These are phyloP conservation scores for Cryptoblepharus egeriae DNA, from an alignment of 2,797 vertebrate genomes.

Conservation along the genomic window DNA sequence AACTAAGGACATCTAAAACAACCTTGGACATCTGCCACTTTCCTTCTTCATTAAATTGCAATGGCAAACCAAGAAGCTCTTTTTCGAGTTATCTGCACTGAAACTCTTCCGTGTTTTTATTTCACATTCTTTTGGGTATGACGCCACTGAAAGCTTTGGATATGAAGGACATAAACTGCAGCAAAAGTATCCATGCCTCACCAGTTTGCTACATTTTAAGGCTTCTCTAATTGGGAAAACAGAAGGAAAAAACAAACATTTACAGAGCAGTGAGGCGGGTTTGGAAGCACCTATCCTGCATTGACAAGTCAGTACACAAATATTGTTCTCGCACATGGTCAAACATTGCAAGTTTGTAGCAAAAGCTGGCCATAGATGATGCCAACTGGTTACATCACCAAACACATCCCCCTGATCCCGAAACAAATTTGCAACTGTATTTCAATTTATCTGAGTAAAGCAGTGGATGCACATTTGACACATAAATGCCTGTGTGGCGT, in stretches of 20 bases:
- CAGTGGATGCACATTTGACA: neutral
- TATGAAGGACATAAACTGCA: neutral
- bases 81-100: neutral
- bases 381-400: neutral
- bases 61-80: neutral
- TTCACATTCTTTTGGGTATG: neutral
- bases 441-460: neutral
- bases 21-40: slow-evolving; percentile 20
- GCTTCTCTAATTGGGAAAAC: neutral
- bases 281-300: neutral
- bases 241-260: neutral
- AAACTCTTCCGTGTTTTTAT: neutral
- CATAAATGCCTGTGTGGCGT: no score
- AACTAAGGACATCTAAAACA: no score
- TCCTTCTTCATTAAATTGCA: slow-evolving; percentile 5
- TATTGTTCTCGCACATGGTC: neutral
- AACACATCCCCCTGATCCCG: neutral
- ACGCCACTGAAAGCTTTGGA: slow-evolving; percentile 22
- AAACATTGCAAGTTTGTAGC: neutral
- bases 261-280: neutral
- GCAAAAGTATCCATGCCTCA: slow-evolving; percentile 7
- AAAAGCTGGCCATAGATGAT: slow-evolving; percentile 6
- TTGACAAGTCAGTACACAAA: neutral
- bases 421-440: neutral
- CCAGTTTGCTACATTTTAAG: neutral